Evolutionary conservation across 1,140 invertebrate species (phyloP).

Genomic region (Eriocheir sinensis): DNA sequence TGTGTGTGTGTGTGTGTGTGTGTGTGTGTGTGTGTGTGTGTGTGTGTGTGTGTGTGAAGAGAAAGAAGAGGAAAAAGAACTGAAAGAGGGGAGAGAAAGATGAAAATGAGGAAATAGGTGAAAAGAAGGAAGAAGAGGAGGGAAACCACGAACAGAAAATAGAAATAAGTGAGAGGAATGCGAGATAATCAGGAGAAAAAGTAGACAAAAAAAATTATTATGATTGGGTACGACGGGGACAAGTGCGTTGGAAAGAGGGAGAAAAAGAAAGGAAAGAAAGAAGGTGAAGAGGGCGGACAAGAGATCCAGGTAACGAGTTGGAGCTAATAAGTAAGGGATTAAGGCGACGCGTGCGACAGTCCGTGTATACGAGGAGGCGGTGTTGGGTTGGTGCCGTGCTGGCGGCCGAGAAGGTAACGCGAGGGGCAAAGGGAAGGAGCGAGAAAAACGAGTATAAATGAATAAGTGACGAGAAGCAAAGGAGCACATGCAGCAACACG

Average conservation of each 20-base stretch:
- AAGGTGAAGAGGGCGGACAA: too few species aligned
- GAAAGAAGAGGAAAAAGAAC: neutral
- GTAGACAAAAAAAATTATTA: neutral
- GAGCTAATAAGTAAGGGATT: slow-evolving; percentile 16
- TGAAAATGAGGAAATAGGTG: neutral
- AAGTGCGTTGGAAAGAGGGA: too few species aligned
- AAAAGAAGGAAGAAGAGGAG: neutral
- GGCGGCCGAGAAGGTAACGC: neutral
- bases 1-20: slow-evolving; percentile 43
- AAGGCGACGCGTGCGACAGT: neutral
- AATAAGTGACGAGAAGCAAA: neutral
- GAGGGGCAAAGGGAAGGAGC: neutral
- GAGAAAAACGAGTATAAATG: slow-evolving; percentile 26
- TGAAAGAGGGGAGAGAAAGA: neutral
- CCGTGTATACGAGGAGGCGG: neutral
- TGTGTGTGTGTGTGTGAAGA: slow-evolving; percentile 33
- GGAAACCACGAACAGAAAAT: neutral
- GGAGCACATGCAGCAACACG: neutral
- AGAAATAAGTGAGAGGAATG: slow-evolving; percentile 13
- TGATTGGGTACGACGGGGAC: too few species aligned
- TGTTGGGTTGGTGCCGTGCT: neutral
- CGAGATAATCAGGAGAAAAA: too few species aligned
- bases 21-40: slow-evolving; percentile 45
- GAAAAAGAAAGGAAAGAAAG: too few species aligned
- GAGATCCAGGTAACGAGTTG: neutral